phyloP scores from a whole-genome alignment of 2,888 invertebrate genomes.

The Dicycla oo region DNA sequence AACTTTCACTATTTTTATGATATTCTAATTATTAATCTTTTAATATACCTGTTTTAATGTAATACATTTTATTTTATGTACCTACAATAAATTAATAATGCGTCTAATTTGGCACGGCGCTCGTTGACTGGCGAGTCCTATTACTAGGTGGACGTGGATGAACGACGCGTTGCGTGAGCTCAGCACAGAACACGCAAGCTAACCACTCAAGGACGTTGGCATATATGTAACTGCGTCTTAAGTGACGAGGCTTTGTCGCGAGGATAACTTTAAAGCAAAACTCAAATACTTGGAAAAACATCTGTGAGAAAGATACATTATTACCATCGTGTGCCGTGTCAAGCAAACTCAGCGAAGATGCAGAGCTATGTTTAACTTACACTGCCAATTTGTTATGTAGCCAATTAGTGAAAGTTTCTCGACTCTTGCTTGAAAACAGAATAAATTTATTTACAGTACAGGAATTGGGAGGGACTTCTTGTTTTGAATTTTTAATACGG shows the following conservation, averaged over 20 bases:
- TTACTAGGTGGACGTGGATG: too few relatives aligned
- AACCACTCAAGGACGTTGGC: too few relatives aligned
- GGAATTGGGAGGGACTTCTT: constrained; percentile 63
- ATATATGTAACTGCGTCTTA: too few relatives aligned
- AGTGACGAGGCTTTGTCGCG: constrained; percentile 39
- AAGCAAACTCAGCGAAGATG: constrained; percentile 55
- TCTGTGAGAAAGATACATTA: constrained; percentile 58
- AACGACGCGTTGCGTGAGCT: too few relatives aligned
- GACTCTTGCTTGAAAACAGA: constrained; percentile 60
- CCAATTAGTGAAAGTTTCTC: constrained; percentile 71
- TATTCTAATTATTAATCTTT: too few relatives aligned
- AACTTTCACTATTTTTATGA: too few relatives aligned
- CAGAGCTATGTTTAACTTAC: constrained; percentile 68
- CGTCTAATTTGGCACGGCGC: too few relatives aligned
- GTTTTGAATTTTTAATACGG: constrained; percentile 69
- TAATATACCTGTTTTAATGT: too few relatives aligned
- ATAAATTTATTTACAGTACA: constrained; percentile 63
- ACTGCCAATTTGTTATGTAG: constrained; percentile 71
- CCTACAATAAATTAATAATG: too few relatives aligned
- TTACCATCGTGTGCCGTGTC: constrained; percentile 48
- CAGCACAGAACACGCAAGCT: too few relatives aligned
- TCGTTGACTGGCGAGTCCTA: too few relatives aligned
- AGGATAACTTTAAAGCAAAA: constrained; percentile 35
- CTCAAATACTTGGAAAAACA: constrained; percentile 60
- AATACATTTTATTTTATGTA: too few relatives aligned